A percentile compares a stretch with the other conserved stretches of the same genome.
These are phyloP conservation scores for Chondrilla cf. caribensis DNA, from an alignment of 37 sponge, comb jelly and placozoan genomes.

Conservation along the genomic window DNA sequence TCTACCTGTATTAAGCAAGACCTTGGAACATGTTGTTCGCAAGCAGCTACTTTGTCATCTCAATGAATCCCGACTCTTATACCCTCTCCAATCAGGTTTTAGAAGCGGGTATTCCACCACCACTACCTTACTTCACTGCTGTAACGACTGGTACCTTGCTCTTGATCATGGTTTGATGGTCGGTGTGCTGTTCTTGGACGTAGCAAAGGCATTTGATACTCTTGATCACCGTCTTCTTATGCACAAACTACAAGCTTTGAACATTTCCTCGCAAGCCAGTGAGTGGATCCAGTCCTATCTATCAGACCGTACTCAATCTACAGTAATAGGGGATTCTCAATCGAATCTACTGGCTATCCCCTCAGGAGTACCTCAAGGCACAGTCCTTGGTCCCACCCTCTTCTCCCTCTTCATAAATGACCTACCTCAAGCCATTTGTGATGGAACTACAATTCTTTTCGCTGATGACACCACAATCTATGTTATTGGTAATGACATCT, in stretches of 20 bases:
- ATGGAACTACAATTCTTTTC: neutral
- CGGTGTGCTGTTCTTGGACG: conserved; percentile 1
- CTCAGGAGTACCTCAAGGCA: neutral
- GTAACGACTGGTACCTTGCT: neutral
- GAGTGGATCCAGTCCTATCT: conserved; percentile 6
- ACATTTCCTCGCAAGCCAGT: neutral
- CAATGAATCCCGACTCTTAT: neutral
- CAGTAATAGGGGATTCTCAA: neutral
- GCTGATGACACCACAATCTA: neutral
- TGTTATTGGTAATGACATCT: neutral
- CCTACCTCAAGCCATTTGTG: neutral
- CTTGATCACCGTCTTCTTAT: neutral
- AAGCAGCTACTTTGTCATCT: neutral
- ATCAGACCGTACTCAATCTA: neutral
- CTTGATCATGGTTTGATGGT: neutral
- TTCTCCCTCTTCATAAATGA: conserved; percentile 2
- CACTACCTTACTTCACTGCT: neutral
- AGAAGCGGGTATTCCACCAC: neutral
- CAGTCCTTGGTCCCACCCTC: neutral
- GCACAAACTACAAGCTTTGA: neutral
- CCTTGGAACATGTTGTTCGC: neutral
- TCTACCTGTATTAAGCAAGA: neutral
- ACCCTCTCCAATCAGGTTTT: conserved; percentile 4
- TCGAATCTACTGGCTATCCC: too few relatives aligned
- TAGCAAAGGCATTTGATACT: neutral